These are phyloP conservation scores for Esox niger DNA, from an alignment of 2,113 vertebrate species.

Conservation along the genomic window DNA sequence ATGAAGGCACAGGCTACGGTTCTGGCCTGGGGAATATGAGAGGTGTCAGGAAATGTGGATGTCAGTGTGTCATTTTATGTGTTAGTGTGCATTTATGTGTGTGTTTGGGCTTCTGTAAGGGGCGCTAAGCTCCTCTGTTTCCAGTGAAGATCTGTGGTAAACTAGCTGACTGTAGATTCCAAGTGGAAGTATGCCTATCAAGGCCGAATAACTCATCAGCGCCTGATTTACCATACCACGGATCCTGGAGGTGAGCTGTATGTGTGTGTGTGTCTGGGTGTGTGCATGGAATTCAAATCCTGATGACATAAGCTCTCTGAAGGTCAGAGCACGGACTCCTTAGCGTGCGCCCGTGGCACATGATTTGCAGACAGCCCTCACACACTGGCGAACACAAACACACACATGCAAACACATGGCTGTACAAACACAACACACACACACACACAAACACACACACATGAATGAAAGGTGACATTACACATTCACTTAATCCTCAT, in stretches of 20 bases:
- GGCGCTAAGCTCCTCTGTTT: constrained; percentile 39
- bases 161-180: constrained; percentile 51
- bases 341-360: constrained; percentile 62
- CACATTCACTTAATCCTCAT: neutral
- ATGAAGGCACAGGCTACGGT: constrained; percentile 31
- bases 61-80: neutral
- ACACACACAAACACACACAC: constrained; percentile 10
- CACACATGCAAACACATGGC: neutral
- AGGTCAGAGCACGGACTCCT: constrained; percentile 57
- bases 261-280: constrained; percentile 2
- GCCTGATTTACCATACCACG: constrained; percentile 24
- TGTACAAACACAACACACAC: constrained; percentile 6
- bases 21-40: constrained; percentile 25
- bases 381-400: constrained; percentile 14
- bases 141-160: constrained; percentile 61
- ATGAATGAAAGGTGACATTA: constrained; percentile 23
- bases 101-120: neutral
- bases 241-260: constrained; percentile 31
- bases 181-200: constrained; percentile 53
- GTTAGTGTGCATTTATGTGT: neutral
- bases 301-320: constrained; percentile 68
- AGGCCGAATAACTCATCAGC: constrained; percentile 47
- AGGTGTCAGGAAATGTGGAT: neutral
- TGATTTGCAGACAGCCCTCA: constrained; percentile 55
- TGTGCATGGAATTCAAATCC: constrained; percentile 53